phyloP scores from a whole-genome alignment of 2,797 vertebrate species.

The Echiichthys vipera region DNA sequence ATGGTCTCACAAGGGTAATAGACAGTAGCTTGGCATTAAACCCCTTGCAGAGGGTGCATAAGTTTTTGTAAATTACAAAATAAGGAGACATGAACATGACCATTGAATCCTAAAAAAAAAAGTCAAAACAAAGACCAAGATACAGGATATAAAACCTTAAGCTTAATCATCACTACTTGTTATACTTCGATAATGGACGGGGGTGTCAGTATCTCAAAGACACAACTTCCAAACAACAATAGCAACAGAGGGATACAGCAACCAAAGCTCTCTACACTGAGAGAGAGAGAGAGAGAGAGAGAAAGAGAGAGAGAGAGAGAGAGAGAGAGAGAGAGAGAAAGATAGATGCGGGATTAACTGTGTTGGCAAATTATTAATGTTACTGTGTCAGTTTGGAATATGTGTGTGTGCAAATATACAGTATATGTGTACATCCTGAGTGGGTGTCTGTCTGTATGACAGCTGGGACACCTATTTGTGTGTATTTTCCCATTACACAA shows the following conservation, averaged over 20 bases:
- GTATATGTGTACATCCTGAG: slow-evolving; percentile 6
- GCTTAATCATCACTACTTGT: too few species aligned
- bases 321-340: background rate
- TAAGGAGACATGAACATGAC: too few species aligned
- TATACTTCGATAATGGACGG: slow-evolving; percentile 49
- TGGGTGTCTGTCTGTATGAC: slow-evolving; percentile 8
- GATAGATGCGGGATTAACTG: slow-evolving; percentile 23
- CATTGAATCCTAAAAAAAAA: too few species aligned
- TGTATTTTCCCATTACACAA: background rate
- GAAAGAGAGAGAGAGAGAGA: slow-evolving; percentile 2
- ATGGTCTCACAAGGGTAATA: too few species aligned
- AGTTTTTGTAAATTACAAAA: too few species aligned
- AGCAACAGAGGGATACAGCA: slow-evolving; percentile 5
- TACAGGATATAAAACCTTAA: too few species aligned
- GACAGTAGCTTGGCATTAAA: too few species aligned
- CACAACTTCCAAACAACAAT: slow-evolving; percentile 29
- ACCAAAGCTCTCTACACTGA: background rate
- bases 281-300: slow-evolving; percentile 3
- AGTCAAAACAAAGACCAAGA: too few species aligned
- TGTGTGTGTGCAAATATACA: background rate
- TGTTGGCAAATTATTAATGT: slow-evolving; percentile 38
- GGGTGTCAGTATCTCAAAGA: slow-evolving; percentile 25
- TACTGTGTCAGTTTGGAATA: slow-evolving; percentile 30
- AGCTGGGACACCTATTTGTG: slow-evolving; percentile 5
- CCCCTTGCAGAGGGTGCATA: too few species aligned